Base-by-base conservation (phyloP, 2,113 vertebrate genomes). In the Alces alces region DNA sequence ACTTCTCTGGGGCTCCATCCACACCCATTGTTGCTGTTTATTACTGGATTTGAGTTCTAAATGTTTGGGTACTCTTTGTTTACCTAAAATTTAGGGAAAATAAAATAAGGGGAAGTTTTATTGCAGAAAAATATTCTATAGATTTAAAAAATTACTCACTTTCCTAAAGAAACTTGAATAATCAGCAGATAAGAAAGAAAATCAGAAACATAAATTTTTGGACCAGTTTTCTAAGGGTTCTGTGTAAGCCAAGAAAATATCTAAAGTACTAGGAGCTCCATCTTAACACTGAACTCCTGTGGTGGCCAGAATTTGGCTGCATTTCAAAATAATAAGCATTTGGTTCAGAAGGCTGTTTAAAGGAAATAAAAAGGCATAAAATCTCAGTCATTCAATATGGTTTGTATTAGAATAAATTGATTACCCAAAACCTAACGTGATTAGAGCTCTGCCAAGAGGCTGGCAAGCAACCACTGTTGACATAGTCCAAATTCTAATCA, bases 351-450 rank as follows among this genome's bases (percentile, higher is more conserved):
- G 61, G 30, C 93, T 58, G 57, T 83, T 95, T 89, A 94, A 96
- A 96, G 54, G 91, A 96, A 92, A 97, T 88, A 87, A 97, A 95
- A 97, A 96, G 64, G 60, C 91, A 94, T 96, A 95, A 97, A 93
- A 86, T 23, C 90, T 92, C 55, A 57, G 80, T 86, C 73, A 61
- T 43, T 73, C 95, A 95, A 90, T 92, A 95, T 79, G 70, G 89
- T 95, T 96, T 95, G 54, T 80, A 86, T 96, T 96, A 95, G 86
- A 96, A 97, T 95, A 96, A 97, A 96, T 80, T 96, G 93, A 97
- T 97, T 84, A 91, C 30, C 79, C 83, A 3, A 96, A 96, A 64
- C 61, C 86, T 86, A 96, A 95, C 27, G 13, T 30, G 88, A 86
- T 89, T 78, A 95, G 83, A 73, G 47, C 54, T 39, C 45, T 80